Evolutionary conservation across 2,888 invertebrate species (phyloP).

Genomic region (Hirtodrosophila cameraria): DNA sequence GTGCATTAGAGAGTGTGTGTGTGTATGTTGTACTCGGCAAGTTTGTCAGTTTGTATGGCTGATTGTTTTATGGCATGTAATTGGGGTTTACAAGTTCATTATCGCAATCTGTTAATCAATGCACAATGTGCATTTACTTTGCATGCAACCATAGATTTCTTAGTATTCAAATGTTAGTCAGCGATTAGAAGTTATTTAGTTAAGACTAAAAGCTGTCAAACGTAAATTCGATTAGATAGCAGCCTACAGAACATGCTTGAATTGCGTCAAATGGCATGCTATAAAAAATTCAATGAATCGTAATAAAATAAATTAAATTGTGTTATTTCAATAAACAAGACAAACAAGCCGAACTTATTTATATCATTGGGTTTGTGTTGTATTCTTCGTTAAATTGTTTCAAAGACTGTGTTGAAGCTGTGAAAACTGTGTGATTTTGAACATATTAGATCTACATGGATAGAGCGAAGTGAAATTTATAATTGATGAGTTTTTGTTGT

Average conservation of each 20-base stretch:
- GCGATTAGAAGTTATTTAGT: not conserved
- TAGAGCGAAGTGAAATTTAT: too few species aligned
- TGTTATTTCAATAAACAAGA: slow-evolving; percentile 10
- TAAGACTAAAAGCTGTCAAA: not conserved
- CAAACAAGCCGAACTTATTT: slow-evolving; percentile 15
- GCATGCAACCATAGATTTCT: not conserved
- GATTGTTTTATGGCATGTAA: slow-evolving; percentile 36
- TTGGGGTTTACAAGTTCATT: slow-evolving; percentile 61
- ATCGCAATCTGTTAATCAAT: slow-evolving; percentile 31
- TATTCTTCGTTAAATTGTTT: not conserved
- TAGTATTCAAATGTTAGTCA: not conserved
- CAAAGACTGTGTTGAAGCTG: too few species aligned
- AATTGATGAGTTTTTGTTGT: too few species aligned
- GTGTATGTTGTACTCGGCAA: slow-evolving; percentile 7
- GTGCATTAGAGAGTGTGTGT: not conserved
- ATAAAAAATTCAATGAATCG: not conserved
- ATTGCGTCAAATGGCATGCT: not conserved
- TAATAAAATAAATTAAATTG: slow-evolving; percentile 11
- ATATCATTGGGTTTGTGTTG: not conserved
- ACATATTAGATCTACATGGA: too few species aligned
- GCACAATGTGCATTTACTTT: not conserved
- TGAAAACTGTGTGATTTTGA: too few species aligned
- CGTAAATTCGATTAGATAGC: slow-evolving; percentile 3
- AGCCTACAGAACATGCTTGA: not conserved
- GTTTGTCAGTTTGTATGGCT: slow-evolving; percentile 9